Evolutionary conservation across 2,113 vertebrate genomes (phyloP).

Genomic region (Microtus richardsoni): DNA sequence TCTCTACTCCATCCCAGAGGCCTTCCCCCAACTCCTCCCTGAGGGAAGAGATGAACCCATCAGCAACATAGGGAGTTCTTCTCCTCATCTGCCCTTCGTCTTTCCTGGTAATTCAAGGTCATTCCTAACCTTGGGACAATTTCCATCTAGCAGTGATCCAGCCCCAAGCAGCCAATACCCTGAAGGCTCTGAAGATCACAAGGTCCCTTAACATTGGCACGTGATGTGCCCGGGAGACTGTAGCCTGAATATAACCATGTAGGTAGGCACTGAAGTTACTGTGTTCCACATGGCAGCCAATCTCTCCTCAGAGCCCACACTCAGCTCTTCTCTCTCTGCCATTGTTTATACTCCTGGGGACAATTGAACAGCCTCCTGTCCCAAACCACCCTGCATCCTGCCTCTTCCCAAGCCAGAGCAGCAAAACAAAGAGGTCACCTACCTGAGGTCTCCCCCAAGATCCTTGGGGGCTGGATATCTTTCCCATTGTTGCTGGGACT

Average conservation of each 20-base stretch:
- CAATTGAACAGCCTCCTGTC: rapidly evolving
- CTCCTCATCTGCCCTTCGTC: rapidly evolving
- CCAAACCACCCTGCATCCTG: rapidly evolving
- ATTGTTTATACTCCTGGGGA: rapidly evolving
- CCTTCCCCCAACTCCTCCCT: neutral
- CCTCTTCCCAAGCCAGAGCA: too few species aligned
- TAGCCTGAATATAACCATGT: rapidly evolving
- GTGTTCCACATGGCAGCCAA: rapidly evolving
- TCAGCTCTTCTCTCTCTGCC: rapidly evolving
- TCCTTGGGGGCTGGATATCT: constrained; percentile 82
- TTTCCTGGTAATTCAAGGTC: neutral
- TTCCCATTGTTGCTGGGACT: constrained; percentile 80
- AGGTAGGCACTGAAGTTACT: neutral
- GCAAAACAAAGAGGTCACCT: neutral
- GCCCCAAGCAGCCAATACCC: rapidly evolving
- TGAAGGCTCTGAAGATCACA: neutral
- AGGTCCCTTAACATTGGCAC: rapidly evolving
- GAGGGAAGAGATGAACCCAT: neutral
- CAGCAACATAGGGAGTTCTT: rapidly evolving
- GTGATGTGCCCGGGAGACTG: rapidly evolving
- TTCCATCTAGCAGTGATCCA: rapidly evolving
- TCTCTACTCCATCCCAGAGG: neutral
- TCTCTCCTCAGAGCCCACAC: rapidly evolving
- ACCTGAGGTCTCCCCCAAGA: constrained; percentile 89
- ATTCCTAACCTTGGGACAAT: too few species aligned